Evolutionary conservation across 2,113 vertebrate genomes (phyloP).

Genomic region (Cyprinodon brontotheroides): DNA sequence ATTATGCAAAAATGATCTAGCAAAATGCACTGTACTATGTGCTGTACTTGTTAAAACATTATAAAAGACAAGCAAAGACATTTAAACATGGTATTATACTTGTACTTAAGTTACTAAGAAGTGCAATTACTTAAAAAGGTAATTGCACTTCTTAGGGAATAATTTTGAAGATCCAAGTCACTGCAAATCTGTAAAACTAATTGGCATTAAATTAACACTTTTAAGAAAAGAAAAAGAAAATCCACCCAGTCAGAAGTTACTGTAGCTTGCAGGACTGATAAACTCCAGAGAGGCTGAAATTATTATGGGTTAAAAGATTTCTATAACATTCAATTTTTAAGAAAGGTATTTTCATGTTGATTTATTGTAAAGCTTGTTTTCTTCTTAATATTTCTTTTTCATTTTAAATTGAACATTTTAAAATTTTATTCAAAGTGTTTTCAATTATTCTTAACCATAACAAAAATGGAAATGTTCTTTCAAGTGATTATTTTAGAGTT

Average conservation of each 20-base stretch:
- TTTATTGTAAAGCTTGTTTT: too few relatives aligned
- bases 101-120: too few relatives aligned
- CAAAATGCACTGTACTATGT: constrained; percentile 1
- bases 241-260: neutral
- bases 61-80: neutral
- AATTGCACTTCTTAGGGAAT: too few relatives aligned
- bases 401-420: too few relatives aligned
- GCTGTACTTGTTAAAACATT: neutral
- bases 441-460: too few relatives aligned
- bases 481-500: too few relatives aligned
- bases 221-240: neutral
- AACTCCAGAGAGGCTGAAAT: constrained; percentile 30
- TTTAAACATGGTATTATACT: neutral
- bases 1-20: constrained; percentile 3
- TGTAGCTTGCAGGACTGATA: constrained; percentile 10
- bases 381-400: too few relatives aligned
- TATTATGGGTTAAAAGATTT: constrained; percentile 26
- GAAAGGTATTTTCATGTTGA: constrained; percentile 3
- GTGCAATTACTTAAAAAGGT: too few relatives aligned
- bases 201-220: too few relatives aligned
- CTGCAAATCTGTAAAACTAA: neutral
- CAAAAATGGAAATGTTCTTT: too few relatives aligned
- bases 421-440: too few relatives aligned
- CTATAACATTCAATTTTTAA: neutral
- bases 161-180: neutral